phyloP scores from a whole-genome alignment of 1,140 invertebrate genomes.

The Atta texana region DNA sequence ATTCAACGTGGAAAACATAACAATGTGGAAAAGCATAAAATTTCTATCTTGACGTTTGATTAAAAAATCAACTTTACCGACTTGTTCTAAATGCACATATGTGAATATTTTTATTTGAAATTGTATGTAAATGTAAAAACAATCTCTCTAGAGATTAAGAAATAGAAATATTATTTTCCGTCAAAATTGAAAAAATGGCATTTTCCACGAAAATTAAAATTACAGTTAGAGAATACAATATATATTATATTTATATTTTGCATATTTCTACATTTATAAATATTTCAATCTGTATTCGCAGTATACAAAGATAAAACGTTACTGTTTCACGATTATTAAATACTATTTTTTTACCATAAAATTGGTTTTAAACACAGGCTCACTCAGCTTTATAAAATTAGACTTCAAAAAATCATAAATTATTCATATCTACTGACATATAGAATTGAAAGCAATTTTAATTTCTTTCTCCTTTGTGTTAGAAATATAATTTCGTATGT shows the following conservation, averaged over 20 bases:
- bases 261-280: background rate
- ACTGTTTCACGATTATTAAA: background rate
- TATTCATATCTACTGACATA: background rate
- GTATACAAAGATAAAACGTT: background rate
- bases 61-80: background rate
- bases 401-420: background rate
- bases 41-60: background rate
- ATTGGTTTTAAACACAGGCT: background rate
- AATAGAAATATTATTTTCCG: background rate
- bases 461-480: background rate
- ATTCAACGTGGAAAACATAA: background rate
- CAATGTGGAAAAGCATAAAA: background rate
- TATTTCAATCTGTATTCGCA: background rate
- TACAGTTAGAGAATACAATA: background rate
- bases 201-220: background rate
- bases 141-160: background rate
- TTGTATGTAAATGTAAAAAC: background rate
- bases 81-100: background rate
- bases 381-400: background rate
- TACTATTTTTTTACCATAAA: background rate
- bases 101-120: background rate
- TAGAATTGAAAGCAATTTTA: background rate
- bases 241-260: background rate
- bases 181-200: background rate
- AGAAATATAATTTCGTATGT: conserved; percentile 1